A percentile compares a stretch with the other conserved stretches of the same genome.
Evolutionary conservation across 2,113 vertebrate species (phyloP).

Genomic region (Rousettus leschenaultii): DNA sequence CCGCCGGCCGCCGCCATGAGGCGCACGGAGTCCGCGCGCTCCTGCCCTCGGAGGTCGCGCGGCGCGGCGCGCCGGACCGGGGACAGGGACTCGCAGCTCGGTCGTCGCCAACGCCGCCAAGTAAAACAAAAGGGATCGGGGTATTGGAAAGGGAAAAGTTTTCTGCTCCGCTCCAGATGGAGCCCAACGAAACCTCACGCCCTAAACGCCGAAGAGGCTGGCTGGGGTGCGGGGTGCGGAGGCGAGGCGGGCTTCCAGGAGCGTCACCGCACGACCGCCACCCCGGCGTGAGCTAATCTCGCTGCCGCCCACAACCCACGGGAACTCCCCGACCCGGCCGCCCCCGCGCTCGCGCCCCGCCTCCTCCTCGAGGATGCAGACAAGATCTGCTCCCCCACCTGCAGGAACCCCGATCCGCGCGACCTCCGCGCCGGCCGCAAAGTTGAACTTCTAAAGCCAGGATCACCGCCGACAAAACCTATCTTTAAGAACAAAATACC

Average conservation of each 20-base stretch:
- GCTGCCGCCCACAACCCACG: neutral
- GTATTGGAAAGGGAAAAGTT: constrained; percentile 55
- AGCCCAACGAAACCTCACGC: neutral
- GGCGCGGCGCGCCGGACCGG: neutral
- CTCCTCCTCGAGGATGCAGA: neutral
- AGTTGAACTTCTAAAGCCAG: constrained; percentile 49
- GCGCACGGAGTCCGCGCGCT: neutral
- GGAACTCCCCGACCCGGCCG: neutral
- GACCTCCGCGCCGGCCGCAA: neutral
- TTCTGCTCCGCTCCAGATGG: neutral
- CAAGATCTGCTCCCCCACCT: neutral
- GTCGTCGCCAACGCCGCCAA: neutral
- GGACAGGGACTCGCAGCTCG: neutral
- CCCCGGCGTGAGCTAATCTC: neutral
- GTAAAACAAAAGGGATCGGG: constrained; percentile 53
- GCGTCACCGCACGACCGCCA: neutral
- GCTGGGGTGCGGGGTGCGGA: neutral
- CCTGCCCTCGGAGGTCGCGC: neutral
- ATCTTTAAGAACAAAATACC: neutral
- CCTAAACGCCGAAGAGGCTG: neutral
- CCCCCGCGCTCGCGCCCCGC: neutral
- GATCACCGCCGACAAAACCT: neutral
- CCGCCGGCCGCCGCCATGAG: neutral
- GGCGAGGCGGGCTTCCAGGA: neutral
- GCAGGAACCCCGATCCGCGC: neutral